phyloP scores from a whole-genome alignment of 2,113 vertebrate genomes.

The Sceloporus tristichus region DNA sequence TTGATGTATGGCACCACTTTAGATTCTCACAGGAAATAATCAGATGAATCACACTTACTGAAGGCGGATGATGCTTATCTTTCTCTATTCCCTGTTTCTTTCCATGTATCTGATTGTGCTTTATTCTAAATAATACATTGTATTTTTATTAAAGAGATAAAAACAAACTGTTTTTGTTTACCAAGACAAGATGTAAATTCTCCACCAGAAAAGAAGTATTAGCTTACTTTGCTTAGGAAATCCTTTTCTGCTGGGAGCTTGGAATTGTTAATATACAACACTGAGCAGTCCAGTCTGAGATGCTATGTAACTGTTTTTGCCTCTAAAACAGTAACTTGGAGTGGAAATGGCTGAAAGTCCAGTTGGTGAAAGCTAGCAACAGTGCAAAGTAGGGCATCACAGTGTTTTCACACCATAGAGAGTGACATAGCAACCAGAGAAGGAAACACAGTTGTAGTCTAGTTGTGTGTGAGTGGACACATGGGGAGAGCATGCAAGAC shows the following conservation, averaged over 20 bases:
- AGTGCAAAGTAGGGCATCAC: background rate
- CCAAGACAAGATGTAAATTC: slow-evolving; percentile 37
- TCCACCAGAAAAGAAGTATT: background rate
- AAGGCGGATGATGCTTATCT: slow-evolving; percentile 34
- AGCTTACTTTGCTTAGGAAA: slow-evolving; percentile 14
- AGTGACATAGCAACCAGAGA: background rate
- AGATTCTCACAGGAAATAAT: slow-evolving; percentile 39
- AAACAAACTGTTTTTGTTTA: slow-evolving; percentile 28
- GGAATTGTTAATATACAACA: background rate
- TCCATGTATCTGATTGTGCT: slow-evolving; percentile 15
- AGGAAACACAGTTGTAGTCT: background rate
- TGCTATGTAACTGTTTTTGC: background rate
- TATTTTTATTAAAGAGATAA: slow-evolving; percentile 47
- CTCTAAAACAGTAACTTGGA: background rate
- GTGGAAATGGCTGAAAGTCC: background rate
- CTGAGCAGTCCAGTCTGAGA: background rate
- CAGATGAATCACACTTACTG: slow-evolving; percentile 40
- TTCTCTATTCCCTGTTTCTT: slow-evolving; percentile 31
- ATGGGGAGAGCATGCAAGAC: background rate
- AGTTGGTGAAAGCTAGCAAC: background rate
- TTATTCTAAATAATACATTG: slow-evolving; percentile 48
- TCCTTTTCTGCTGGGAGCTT: background rate
- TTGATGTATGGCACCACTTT: slow-evolving; percentile 44
- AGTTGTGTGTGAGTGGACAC: background rate
- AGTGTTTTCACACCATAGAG: background rate